Evolutionary conservation across 2,888 invertebrate species (phyloP).

Genomic region (Sisyra nigra): DNA sequence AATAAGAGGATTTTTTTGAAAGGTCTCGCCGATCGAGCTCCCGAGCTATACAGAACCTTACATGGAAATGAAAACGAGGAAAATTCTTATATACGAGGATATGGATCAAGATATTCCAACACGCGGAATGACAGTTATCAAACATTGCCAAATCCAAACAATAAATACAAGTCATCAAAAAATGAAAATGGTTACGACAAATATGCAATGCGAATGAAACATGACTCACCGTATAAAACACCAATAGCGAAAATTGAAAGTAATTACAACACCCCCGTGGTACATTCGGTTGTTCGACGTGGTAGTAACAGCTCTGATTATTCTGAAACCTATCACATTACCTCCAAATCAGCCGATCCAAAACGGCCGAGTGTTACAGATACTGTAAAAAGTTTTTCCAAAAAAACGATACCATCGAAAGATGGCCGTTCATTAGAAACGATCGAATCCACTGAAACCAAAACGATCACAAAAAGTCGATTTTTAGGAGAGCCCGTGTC

Average conservation of each 20-base stretch:
- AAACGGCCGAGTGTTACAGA: constrained; percentile 51
- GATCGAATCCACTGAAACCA: constrained; percentile 53
- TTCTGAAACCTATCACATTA: constrained; percentile 54
- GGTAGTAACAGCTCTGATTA: constrained; percentile 52
- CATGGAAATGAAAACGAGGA: constrained; percentile 42
- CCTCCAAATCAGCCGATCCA: constrained; percentile 48
- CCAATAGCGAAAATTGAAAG: constrained; percentile 25
- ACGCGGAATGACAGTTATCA: constrained; percentile 19
- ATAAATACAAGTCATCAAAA: constrained; percentile 1
- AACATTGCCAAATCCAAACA: not conserved
- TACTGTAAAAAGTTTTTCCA: constrained; percentile 50
- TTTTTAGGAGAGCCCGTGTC: constrained; percentile 33
- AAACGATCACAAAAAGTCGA: constrained; percentile 49
- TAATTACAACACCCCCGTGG: constrained; percentile 5
- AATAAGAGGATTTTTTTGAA: constrained; percentile 52
- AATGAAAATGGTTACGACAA: not conserved
- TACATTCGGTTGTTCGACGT: constrained; percentile 32
- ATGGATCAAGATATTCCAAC: constrained; percentile 12
- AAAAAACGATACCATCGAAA: constrained; percentile 47
- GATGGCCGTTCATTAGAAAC: constrained; percentile 48
- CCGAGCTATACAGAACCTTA: constrained; percentile 52
- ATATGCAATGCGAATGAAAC: too few species aligned
- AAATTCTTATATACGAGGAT: constrained; percentile 18
- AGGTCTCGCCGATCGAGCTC: constrained; percentile 51
- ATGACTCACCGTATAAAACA: constrained; percentile 22